A percentile compares a stretch with the other conserved stretches of the same genome.
phyloP scores from a whole-genome alignment of 2,888 invertebrate genomes.

The Frankliniella intonsa region DNA sequence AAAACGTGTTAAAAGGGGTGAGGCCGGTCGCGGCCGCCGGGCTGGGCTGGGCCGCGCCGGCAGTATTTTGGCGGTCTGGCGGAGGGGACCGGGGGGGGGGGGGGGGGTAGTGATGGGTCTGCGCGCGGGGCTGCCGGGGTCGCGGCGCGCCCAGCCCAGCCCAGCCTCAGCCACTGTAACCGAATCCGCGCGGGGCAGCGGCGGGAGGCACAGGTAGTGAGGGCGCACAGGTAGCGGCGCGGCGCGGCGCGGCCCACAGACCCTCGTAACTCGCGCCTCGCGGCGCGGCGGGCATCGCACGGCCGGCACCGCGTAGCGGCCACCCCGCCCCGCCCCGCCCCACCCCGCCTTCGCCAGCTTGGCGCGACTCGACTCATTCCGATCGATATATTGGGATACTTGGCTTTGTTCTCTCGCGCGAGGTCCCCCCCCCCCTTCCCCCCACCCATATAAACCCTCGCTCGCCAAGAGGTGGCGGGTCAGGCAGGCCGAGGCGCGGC shows the following conservation, averaged over 20 bases:
- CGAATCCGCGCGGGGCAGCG: neutral
- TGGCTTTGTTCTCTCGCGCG: conserved; percentile 16
- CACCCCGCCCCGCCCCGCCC: too few species aligned
- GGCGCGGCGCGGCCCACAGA: neutral
- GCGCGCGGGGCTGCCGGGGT: neutral
- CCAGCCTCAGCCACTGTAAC: neutral
- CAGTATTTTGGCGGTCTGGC: neutral
- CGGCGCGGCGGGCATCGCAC: too few species aligned
- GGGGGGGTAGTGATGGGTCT: neutral
- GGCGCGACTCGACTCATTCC: neutral
- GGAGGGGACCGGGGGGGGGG: too few species aligned
- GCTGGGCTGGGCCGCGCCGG: too few species aligned
- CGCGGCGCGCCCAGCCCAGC: neutral
- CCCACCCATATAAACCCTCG: neutral
- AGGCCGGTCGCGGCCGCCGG: neutral
- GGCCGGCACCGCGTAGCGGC: too few species aligned
- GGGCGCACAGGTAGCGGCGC: neutral
- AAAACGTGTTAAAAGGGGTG: conserved; percentile 5
- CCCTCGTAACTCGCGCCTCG: too few species aligned
- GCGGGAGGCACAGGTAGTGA: neutral
- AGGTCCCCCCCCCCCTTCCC: too few species aligned
- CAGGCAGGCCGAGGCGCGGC: neutral
- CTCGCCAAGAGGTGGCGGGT: neutral
- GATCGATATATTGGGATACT: conserved; percentile 26
- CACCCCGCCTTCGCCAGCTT: too few species aligned